Conservation (phyloP, 2,797 vertebrate genomes). For the Coluber constrictor region DNA sequence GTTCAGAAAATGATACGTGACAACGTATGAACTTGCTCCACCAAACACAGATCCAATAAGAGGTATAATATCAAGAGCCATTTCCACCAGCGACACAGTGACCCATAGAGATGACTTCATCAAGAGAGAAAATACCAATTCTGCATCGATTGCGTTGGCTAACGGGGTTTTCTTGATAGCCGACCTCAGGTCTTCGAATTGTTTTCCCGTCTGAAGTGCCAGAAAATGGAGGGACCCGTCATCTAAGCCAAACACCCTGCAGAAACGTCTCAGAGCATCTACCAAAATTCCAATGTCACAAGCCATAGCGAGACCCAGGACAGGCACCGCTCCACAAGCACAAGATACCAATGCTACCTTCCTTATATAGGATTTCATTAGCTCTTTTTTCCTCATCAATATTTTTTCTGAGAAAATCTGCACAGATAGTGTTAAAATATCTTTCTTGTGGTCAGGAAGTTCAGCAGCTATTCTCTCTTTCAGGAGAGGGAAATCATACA, state of each 20-base stretch:
- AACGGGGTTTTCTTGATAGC: background rate
- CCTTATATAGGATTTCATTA: background rate
- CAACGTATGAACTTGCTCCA: background rate
- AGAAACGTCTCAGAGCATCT: background rate
- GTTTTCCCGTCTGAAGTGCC: background rate
- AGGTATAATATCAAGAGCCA: background rate
- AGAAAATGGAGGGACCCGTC: background rate
- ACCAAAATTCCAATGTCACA: background rate
- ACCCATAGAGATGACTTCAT: rapidly evolving
- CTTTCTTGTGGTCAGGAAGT: constrained; percentile 30
- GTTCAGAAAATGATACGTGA: background rate
- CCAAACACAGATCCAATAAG: background rate
- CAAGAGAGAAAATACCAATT: background rate
- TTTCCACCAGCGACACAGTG: background rate
- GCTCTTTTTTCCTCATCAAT: background rate
- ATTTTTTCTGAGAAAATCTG: background rate
- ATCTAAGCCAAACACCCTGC: background rate
- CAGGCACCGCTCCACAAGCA: background rate
- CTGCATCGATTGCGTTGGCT: rapidly evolving
- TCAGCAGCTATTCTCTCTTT: background rate
- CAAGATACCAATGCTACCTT: background rate
- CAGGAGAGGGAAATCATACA: background rate
- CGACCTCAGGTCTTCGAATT: background rate
- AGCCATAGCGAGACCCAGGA: background rate
- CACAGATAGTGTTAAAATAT: background rate